These are phyloP conservation scores for Arion vulgaris DNA, from an alignment of 1,140 invertebrate genomes.

Conservation along the genomic window DNA sequence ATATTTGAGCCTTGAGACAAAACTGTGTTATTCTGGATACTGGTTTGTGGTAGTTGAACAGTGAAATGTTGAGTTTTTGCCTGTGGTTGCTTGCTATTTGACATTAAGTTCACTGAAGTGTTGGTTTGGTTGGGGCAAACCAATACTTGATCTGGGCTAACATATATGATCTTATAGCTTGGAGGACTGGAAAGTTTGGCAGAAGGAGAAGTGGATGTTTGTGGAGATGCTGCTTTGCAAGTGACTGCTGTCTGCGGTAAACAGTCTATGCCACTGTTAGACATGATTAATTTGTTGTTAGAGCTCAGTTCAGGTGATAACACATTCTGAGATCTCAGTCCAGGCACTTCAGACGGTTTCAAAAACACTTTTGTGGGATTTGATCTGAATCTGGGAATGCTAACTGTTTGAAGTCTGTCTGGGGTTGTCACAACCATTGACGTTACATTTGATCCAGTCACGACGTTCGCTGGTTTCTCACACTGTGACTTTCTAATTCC, in stretches of 20 bases:
- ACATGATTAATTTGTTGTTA: background rate
- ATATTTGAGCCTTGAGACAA: background rate
- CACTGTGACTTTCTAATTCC: background rate
- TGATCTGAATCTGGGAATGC: background rate
- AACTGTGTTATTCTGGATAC: background rate
- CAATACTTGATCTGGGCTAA: slow-evolving; percentile 17
- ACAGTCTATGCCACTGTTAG: background rate
- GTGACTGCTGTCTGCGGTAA: background rate
- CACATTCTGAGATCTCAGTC: background rate
- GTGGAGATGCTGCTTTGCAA: background rate
- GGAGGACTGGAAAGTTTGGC: background rate
- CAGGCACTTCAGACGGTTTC: slow-evolving; percentile 1
- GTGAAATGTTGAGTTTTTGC: background rate
- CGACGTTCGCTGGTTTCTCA: background rate
- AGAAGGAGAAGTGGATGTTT: background rate
- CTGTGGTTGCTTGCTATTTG: background rate
- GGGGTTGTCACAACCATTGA: background rate
- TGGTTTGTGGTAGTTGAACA: background rate
- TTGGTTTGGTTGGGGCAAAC: background rate
- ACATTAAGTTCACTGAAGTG: background rate
- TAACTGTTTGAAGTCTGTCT: background rate
- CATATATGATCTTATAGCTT: slow-evolving; percentile 6
- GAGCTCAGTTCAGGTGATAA: background rate
- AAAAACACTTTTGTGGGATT: slow-evolving; percentile 23
- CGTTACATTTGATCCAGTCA: background rate